phyloP scores from a whole-genome alignment of 2,113 vertebrate genomes.

The Mirza zaza region DNA sequence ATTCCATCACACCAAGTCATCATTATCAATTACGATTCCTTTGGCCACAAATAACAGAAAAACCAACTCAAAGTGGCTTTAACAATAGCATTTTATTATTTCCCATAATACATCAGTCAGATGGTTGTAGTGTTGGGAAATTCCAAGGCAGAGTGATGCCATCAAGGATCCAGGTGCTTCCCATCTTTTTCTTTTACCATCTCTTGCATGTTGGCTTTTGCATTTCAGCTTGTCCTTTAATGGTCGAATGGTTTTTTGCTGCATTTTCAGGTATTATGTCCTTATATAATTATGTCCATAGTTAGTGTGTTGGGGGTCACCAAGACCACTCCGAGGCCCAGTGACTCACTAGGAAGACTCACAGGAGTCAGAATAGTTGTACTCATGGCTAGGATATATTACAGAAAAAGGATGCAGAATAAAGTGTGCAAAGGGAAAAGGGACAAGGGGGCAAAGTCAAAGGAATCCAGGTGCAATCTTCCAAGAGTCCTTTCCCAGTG shows the following conservation, averaged over 20 bases:
- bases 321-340: not conserved
- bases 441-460: not conserved
- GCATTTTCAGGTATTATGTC: not conserved
- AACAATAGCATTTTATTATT: not conserved
- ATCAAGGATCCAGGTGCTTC: not conserved
- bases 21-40: not conserved
- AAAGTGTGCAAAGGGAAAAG: not conserved
- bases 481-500: not conserved
- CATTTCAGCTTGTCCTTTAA: not conserved
- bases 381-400: not conserved
- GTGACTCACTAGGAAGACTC: not conserved
- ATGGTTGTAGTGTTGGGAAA: not conserved
- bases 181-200: not conserved
- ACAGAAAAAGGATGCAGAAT: not conserved
- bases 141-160: not conserved
- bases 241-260: not conserved
- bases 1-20: not conserved
- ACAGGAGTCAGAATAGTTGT: not conserved
- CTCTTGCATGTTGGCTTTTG: not conserved
- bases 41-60: slow-evolving; percentile 18
- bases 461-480: not conserved
- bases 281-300: not conserved
- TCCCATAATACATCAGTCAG: not conserved
- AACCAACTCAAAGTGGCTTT: not conserved
- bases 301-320: not conserved